Evolutionary conservation across 1,140 invertebrate genomes (phyloP), one percentile per base, ranked within the genome.

Genomic region (Homalodisca vitripennis): DNA sequence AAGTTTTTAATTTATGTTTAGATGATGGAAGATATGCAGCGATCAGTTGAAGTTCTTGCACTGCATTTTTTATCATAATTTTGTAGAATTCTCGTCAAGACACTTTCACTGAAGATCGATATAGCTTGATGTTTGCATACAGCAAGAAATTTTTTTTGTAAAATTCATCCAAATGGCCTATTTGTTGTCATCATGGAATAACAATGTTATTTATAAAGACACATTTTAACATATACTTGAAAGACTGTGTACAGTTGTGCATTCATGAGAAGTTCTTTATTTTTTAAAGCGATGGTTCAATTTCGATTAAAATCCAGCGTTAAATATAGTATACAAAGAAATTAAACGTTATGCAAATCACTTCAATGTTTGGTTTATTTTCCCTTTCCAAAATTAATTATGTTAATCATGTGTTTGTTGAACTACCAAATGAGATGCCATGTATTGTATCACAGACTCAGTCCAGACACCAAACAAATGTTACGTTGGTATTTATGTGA

Each of bases 261-360:
- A 13, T 27, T 60, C n/a, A 60, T 60, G 24, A 60, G 55, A 60
- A 14, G 24, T 60, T 60, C 22, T 60, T 60, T 60, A 60, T 60
- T 60, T 60, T 60, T 60, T 60, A 60, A 60, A 27, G 55, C 55
- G 55, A 26, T 60, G 55, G 26, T 60, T 60, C 55, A 26, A 60
- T 60, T 60, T 60, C 27, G 12, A 53, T 53, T 53, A 12, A 60
- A 41, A 41, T 41, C n/a, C 34, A 27, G 14, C 55, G 27, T 60
- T 60, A 41, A 41, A 41, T 17, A 60, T 60, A 60, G 55, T 60
- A 60, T 51, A 51, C 48, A 51, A n/a, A 41, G 17, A 41, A 60
- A 60, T 60, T 27, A 60, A 60, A 60, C 3, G n/a, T n/a, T n/a
- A n/a, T n/a, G n/a, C n/a, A n/a, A n/a, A n/a, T n/a, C n/a, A n/a